These are phyloP conservation scores for Diogma glabrata DNA, from an alignment of 2,888 invertebrate species.

Conservation along the genomic window DNA sequence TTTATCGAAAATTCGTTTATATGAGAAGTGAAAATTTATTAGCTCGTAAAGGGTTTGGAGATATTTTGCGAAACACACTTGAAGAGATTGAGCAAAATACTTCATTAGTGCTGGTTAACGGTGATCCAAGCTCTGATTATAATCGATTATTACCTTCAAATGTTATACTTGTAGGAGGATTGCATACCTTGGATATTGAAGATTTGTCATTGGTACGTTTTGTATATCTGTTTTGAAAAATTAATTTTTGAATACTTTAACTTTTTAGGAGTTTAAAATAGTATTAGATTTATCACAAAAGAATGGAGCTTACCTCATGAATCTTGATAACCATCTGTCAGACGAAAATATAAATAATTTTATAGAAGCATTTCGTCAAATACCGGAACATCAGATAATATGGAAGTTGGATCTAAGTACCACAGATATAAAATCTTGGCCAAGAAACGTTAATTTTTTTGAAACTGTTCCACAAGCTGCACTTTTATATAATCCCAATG, in stretches of 20 bases:
- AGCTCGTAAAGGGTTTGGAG: constrained; percentile 2
- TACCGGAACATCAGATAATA: constrained; percentile 11
- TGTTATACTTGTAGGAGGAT: constrained; percentile 8
- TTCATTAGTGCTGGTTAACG: constrained; percentile 11
- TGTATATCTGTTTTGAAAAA: too few species aligned
- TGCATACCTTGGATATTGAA: constrained; percentile 5
- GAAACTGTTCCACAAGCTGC: constrained; percentile 14
- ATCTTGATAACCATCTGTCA: background rate
- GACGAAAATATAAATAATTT: background rate
- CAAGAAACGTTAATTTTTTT: constrained; percentile 13
- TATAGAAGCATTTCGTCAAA: constrained; percentile 12
- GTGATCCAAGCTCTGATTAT: constrained; percentile 12
- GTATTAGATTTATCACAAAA: background rate
- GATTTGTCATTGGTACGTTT: background rate
- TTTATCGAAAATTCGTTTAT: constrained; percentile 10
- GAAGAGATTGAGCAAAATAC: constrained; percentile 10
- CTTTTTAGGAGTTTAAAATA: background rate
- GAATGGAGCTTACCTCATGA: background rate
- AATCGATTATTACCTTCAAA: constrained; percentile 8
- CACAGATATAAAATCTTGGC: constrained; percentile 5
- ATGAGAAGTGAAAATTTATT: constrained; percentile 11
- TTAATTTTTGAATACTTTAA: background rate
- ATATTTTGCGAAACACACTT: background rate
- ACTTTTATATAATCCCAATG: constrained; percentile 10
- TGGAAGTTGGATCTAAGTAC: constrained; percentile 14